These are phyloP conservation scores for Callyntrura guangdongensis DNA, from an alignment of 2,888 invertebrate species.

Conservation along the genomic window DNA sequence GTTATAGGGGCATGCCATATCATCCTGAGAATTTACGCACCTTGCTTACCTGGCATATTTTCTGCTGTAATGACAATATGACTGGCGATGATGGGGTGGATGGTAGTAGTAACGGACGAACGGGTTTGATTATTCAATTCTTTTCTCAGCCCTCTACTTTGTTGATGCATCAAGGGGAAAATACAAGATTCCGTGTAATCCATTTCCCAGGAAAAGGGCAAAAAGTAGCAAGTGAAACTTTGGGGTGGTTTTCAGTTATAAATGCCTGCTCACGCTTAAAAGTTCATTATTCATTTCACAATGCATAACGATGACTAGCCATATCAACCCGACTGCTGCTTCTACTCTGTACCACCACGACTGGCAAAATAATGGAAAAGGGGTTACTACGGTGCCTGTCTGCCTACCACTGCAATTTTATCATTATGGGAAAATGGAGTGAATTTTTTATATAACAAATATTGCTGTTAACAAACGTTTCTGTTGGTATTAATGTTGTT, in stretches of 20 bases:
- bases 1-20: constrained; percentile 27
- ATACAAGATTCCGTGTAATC: constrained; percentile 22
- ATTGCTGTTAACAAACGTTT: constrained; percentile 40
- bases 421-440: constrained; percentile 33
- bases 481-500: not conserved
- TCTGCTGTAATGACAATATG: not conserved
- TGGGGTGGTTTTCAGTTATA: constrained; percentile 35
- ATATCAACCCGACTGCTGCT: not conserved
- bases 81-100: constrained; percentile 41
- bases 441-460: constrained; percentile 30
- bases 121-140: constrained; percentile 41
- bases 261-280: constrained; percentile 38
- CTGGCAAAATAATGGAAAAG: constrained; percentile 30
- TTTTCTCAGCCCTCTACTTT: not conserved
- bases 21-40: constrained; percentile 71
- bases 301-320: not conserved
- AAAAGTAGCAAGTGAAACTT: constrained; percentile 31
- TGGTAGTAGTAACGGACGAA: constrained; percentile 48
- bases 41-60: constrained; percentile 63
- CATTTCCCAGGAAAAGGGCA: constrained; percentile 52
- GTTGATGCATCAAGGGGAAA: constrained; percentile 13
- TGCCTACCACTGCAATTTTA: constrained; percentile 30
- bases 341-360: not conserved
- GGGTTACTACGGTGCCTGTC: not conserved
- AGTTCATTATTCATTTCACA: constrained; percentile 43